phyloP scores from a whole-genome alignment of 2,797 vertebrate genomes.

The Borostomias antarcticus region DNA sequence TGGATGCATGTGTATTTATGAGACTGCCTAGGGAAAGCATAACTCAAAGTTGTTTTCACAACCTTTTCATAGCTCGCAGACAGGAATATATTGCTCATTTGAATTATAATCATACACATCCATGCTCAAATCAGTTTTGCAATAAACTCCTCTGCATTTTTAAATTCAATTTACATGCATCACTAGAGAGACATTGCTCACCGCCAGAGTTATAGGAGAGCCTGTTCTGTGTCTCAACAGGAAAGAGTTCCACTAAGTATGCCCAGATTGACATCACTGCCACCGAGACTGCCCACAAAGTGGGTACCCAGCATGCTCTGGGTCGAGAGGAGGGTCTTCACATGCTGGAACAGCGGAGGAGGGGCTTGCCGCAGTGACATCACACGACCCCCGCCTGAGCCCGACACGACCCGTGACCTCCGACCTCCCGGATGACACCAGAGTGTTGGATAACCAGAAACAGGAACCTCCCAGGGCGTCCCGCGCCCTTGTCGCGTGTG shows the following conservation, averaged over 20 bases:
- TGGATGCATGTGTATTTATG: conserved; percentile 1
- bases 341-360: conserved; percentile 81
- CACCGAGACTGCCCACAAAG: conserved; percentile 87
- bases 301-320: conserved; percentile 84
- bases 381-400: conserved; percentile 6
- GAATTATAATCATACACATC: neutral
- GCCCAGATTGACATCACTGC: conserved; percentile 89
- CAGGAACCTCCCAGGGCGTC: neutral
- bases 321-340: conserved; percentile 85
- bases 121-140: neutral
- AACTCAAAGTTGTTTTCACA: neutral
- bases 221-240: conserved; percentile 63
- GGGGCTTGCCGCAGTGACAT: conserved; percentile 73
- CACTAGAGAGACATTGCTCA: neutral
- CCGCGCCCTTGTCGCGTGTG: neutral
- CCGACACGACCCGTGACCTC: conserved; percentile 3
- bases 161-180: conserved; percentile 1
- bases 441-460: conserved; percentile 6
- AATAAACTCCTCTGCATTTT: neutral
- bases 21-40: neutral
- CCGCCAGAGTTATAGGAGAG: neutral
- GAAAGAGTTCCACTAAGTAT: conserved; percentile 79
- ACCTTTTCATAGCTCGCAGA: neutral
- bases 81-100: neutral
- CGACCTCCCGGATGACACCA: no score